Evolutionary conservation across 2,797 vertebrate genomes (phyloP).

Genomic region (Poecilia gillii): DNA sequence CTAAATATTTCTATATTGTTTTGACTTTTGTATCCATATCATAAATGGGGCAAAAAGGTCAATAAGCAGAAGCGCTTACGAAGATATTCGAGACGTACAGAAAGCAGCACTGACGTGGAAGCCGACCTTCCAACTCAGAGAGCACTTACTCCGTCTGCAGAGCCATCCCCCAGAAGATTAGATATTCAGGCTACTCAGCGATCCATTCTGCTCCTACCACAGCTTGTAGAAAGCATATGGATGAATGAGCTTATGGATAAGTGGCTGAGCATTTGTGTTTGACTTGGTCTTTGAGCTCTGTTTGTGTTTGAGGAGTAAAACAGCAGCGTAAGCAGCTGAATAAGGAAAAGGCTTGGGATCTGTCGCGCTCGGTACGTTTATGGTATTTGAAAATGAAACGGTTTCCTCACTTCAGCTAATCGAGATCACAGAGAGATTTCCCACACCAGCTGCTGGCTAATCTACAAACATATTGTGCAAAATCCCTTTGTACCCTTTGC

Average conservation of each 20-base stretch:
- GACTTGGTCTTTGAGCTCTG: constrained; percentile 32
- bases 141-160: constrained; percentile 25
- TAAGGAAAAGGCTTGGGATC: not conserved
- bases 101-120: constrained; percentile 8
- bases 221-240: constrained; percentile 36
- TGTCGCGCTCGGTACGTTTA: not conserved
- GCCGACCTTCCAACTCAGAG: constrained; percentile 7
- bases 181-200: constrained; percentile 26
- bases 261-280: constrained; percentile 40
- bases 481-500: constrained; percentile 14
- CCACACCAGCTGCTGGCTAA: constrained; percentile 51
- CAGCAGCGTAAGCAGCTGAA: not conserved
- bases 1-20: not conserved
- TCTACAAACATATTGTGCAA: constrained; percentile 23
- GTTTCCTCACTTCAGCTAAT: constrained; percentile 41
- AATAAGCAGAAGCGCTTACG: not conserved
- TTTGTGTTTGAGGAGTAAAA: constrained; percentile 6
- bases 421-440: constrained; percentile 34
- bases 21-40: constrained; percentile 1
- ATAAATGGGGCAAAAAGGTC: not conserved
- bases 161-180: constrained; percentile 10
- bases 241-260: constrained; percentile 45
- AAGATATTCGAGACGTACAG: not conserved
- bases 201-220: constrained; percentile 15
- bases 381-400: constrained; percentile 1